Conservation (phyloP, 1,140 invertebrate species). For the Lucilia cuprina region DNA sequence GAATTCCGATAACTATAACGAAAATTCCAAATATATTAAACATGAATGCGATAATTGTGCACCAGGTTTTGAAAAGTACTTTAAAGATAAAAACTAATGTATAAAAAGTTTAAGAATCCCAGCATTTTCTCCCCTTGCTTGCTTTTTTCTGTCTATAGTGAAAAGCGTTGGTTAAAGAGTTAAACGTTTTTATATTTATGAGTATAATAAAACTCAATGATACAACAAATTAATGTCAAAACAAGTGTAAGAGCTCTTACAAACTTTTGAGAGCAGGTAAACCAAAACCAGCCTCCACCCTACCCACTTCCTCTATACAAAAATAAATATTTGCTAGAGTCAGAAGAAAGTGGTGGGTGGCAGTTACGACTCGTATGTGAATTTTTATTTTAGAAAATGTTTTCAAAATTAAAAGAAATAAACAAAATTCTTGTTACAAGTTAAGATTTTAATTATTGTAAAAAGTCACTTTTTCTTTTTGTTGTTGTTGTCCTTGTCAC, state of each 20-base stretch:
- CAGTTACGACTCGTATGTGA: too few species aligned
- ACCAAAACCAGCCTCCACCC: not conserved
- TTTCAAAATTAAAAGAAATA: not conserved
- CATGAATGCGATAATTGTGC: too few species aligned
- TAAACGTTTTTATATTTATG: conserved; percentile 62
- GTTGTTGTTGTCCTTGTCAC: not conserved
- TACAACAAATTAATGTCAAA: conserved; percentile 60
- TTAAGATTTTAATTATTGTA: conserved; percentile 7
- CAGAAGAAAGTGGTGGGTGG: too few species aligned
- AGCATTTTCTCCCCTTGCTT: not conserved
- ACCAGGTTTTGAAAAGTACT: too few species aligned
- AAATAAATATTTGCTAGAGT: not conserved
- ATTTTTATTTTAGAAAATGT: not conserved
- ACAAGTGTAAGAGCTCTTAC: conserved; percentile 33
- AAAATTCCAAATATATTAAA: too few species aligned
- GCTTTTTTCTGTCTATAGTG: not conserved
- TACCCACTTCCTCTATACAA: not conserved
- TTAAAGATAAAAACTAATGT: too few species aligned
- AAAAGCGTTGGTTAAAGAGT: conserved; percentile 46
- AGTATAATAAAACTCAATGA: conserved; percentile 61
- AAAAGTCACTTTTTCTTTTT: not conserved
- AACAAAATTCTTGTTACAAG: not conserved
- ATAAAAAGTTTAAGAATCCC: not conserved
- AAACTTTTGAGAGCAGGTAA: not conserved
- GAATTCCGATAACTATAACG: too few species aligned